A percentile compares a stretch with the other conserved stretches of the same genome.
Conservation (phyloP, 2,113 vertebrate genomes). For the Neodontobutis hainanensis region DNA sequence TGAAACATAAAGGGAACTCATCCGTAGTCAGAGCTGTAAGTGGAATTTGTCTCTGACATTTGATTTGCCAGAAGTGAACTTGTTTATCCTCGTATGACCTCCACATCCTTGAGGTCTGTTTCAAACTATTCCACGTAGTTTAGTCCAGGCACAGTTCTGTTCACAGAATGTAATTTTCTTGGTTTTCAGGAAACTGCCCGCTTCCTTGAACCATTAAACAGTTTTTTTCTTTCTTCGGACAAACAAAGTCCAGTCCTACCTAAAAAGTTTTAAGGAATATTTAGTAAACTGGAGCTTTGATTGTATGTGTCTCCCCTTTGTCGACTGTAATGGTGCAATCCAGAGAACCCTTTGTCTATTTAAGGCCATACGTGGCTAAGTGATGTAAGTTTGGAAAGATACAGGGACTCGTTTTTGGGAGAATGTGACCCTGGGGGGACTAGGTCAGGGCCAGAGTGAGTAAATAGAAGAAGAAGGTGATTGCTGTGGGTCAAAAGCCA, state of each 20-base stretch:
- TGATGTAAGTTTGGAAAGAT: too few relatives aligned
- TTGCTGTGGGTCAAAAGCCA: too few relatives aligned
- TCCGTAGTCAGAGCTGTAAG: slow-evolving; percentile 24
- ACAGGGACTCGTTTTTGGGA: too few relatives aligned
- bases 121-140: slow-evolving; percentile 45
- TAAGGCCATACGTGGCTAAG: too few relatives aligned
- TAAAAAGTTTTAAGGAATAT: slow-evolving; percentile 21
- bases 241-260: slow-evolving; percentile 9
- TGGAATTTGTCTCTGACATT: slow-evolving; percentile 30
- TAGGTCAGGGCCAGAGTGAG: too few relatives aligned
- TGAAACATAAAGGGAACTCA: neutral
- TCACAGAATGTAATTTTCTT: slow-evolving; percentile 36
- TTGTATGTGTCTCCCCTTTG: too few relatives aligned
- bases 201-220: slow-evolving; percentile 44
- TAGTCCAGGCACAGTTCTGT: slow-evolving; percentile 28
- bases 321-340: too few relatives aligned
- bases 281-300: neutral
- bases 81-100: slow-evolving; percentile 41
- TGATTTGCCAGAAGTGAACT: slow-evolving; percentile 26
- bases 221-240: slow-evolving; percentile 14
- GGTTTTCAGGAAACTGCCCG: slow-evolving; percentile 28
- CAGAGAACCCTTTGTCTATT: too few relatives aligned
- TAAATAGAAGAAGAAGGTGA: too few relatives aligned
- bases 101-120: slow-evolving; percentile 29
- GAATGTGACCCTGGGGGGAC: too few relatives aligned